phyloP scores from a whole-genome alignment of 2,797 vertebrate species.

The Pangasius djambal region DNA sequence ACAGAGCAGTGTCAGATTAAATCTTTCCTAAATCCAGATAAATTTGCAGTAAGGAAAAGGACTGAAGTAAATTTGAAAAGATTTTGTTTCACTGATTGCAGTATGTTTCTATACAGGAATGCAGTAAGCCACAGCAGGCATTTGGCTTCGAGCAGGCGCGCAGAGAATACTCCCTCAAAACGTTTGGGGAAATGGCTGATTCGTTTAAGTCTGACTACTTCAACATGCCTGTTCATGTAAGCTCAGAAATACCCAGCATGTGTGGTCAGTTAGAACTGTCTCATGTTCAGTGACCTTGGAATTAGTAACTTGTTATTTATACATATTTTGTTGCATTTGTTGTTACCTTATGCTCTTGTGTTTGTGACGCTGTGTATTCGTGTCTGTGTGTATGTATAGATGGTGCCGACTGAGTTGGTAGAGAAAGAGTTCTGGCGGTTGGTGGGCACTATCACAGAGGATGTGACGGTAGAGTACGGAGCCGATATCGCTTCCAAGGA shows the following conservation, averaged over 20 bases:
- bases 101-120: slow-evolving; percentile 77
- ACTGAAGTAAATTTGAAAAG: background rate
- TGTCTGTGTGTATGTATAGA: slow-evolving; percentile 71
- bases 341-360: background rate
- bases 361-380: background rate
- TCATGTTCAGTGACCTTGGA: background rate
- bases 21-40: background rate
- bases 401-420: slow-evolving; percentile 97
- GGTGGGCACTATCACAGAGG: slow-evolving; percentile 94
- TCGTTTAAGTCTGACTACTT: slow-evolving; percentile 98
- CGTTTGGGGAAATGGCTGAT: slow-evolving; percentile 97
- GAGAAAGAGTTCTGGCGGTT: slow-evolving; percentile 98
- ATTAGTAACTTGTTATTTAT: background rate
- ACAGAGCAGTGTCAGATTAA: background rate
- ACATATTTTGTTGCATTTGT: background rate
- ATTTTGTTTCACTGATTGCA: slow-evolving; percentile 13
- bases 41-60: background rate
- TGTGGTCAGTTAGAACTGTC: background rate
- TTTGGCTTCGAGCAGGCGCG: slow-evolving; percentile 96
- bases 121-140: slow-evolving; percentile 93
- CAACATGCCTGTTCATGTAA: slow-evolving; percentile 98
- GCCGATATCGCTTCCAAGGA: slow-evolving; percentile 97
- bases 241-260: slow-evolving; percentile 56
- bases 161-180: slow-evolving; percentile 91
- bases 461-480: slow-evolving; percentile 96